Conservation (phyloP, 1,140 invertebrate species). For the Drosophila arizonae region DNA sequence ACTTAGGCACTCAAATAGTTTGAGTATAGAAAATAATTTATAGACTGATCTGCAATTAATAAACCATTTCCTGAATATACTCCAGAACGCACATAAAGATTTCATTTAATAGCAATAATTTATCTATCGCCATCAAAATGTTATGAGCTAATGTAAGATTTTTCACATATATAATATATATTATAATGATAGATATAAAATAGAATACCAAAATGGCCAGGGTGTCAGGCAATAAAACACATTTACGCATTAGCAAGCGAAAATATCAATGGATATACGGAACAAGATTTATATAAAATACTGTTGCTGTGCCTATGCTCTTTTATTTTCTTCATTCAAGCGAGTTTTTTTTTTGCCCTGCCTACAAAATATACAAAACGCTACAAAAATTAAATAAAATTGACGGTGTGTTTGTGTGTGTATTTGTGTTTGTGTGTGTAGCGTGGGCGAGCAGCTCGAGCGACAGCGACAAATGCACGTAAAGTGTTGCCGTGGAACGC, state of each 20-base stretch:
- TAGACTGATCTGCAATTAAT: too few relatives aligned
- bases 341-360: constrained; percentile 39
- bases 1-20: too few relatives aligned
- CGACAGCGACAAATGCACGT: constrained; percentile 45
- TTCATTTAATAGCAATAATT: too few relatives aligned
- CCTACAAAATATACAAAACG: constrained; percentile 55
- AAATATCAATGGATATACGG: constrained; percentile 29
- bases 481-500: constrained; percentile 25
- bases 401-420: constrained; percentile 44
- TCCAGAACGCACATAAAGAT: too few relatives aligned
- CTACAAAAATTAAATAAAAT: constrained; percentile 75
- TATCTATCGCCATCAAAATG: too few relatives aligned
- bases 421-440: constrained; percentile 13
- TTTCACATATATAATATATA: not conserved
- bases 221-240: not conserved
- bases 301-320: constrained; percentile 35
- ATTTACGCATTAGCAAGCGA: constrained; percentile 5
- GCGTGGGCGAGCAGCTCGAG: constrained; percentile 43
- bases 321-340: constrained; percentile 58
- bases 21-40: too few relatives aligned
- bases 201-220: not conserved
- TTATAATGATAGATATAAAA: not conserved
- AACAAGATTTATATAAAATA: constrained; percentile 21
- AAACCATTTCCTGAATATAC: too few relatives aligned
- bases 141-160: too few relatives aligned